Percentiles rank a stretch among this genome's conserved stretches.
Evolutionary conservation across 2,888 invertebrate genomes (phyloP).

Genomic region (Electrophaes corylata): DNA sequence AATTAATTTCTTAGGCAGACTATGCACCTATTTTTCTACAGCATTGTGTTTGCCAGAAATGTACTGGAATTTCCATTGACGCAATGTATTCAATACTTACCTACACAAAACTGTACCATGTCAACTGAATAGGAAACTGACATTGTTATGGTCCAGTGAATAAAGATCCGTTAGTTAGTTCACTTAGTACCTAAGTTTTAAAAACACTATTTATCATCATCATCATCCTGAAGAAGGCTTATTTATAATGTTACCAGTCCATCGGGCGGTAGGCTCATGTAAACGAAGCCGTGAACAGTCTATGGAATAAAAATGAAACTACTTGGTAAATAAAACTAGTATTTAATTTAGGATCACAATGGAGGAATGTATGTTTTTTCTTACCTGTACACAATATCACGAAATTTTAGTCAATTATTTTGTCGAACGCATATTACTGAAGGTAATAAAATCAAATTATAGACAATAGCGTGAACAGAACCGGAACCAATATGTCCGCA

Average conservation of each 20-base stretch:
- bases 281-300: no score
- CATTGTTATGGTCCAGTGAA: no score
- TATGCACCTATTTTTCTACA: background rate
- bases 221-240: no score
- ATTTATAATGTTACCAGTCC: no score
- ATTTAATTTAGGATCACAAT: constrained; percentile 82
- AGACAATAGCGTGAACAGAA: constrained; percentile 3
- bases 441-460: background rate
- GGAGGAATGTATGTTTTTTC: constrained; percentile 53
- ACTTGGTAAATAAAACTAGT: constrained; percentile 58
- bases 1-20: no score
- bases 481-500: constrained; percentile 4
- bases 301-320: constrained; percentile 18
- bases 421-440: background rate
- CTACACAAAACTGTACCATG: background rate
- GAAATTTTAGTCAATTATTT: constrained; percentile 7
- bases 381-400: constrained; percentile 57
- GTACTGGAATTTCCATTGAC: constrained; percentile 23
- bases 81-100: background rate
- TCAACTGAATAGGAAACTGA: no score
- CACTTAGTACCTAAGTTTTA: no score
- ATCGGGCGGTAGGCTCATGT: no score
- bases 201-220: no score
- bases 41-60: constrained; percentile 7
- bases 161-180: no score